A percentile compares a stretch with the other conserved stretches of the same genome.
Conservation (phyloP, 2,797 vertebrate genomes). For the Falco rusticolus region DNA sequence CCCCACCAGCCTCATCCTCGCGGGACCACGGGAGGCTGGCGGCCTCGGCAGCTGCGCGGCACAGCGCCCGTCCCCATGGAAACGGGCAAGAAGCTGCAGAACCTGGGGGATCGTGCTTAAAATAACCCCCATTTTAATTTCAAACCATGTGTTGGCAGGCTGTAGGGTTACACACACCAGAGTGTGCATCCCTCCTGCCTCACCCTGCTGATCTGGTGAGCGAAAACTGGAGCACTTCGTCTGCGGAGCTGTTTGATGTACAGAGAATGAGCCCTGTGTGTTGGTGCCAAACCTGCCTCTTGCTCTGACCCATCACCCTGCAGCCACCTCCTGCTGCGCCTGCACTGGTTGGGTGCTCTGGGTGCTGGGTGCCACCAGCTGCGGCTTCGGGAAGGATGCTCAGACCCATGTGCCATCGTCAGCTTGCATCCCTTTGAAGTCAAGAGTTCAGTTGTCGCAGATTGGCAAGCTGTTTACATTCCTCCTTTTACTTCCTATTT, state of each 20-base stretch:
- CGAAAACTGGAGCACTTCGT: accelerated
- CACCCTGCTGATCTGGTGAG: accelerated
- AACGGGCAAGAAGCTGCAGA: conserved; percentile 18
- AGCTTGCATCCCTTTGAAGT: background rate
- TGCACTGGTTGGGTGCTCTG: background rate
- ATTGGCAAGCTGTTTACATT: accelerated
- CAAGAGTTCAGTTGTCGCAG: accelerated
- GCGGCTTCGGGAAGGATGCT: background rate
- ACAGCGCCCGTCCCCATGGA: conserved; percentile 26
- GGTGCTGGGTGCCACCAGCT: background rate
- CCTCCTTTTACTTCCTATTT: background rate
- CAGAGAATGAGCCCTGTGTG: accelerated
- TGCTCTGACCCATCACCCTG: background rate
- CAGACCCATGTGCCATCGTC: background rate
- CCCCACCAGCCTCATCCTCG: background rate
- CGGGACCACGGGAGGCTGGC: background rate
- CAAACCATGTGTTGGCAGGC: background rate
- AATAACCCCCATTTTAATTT: background rate
- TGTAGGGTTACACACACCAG: background rate
- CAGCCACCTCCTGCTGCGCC: background rate
- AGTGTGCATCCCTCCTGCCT: background rate
- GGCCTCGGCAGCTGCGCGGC: background rate
- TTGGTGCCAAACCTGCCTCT: background rate
- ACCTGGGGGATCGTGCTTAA: conserved; percentile 1
- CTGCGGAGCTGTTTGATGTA: background rate